These are phyloP conservation scores for Ptychadena robeensis DNA, from an alignment of 2,797 vertebrate species.

Conservation along the genomic window DNA sequence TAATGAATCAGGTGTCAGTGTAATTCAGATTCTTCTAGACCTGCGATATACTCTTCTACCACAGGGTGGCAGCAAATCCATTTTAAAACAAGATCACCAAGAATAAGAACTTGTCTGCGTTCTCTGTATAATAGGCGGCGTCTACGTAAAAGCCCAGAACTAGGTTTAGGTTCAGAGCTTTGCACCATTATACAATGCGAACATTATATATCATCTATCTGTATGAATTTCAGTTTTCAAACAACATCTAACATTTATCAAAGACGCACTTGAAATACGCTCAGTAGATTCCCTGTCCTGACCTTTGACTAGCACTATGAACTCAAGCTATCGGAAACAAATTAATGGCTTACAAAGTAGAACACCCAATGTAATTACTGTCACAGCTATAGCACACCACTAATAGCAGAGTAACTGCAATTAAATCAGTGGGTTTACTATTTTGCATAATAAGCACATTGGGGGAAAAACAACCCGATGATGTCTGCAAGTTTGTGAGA, in stretches of 20 bases:
- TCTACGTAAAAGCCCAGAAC: too few species aligned
- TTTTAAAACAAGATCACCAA: background rate
- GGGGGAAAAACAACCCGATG: background rate
- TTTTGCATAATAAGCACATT: background rate
- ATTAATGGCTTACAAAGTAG: background rate
- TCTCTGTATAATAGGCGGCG: too few species aligned
- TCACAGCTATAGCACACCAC: background rate
- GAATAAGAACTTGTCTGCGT: too few species aligned
- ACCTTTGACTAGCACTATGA: background rate
- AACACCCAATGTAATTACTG: background rate
- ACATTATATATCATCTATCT: too few species aligned
- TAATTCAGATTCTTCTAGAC: too few species aligned
- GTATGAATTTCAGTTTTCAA: too few species aligned
- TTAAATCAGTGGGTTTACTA: background rate
- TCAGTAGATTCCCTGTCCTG: background rate
- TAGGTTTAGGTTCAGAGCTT: too few species aligned
- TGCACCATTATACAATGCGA: too few species aligned
- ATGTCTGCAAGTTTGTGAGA: background rate
- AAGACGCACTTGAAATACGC: background rate
- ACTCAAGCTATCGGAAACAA: background rate
- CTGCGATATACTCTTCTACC: background rate
- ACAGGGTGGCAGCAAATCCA: conserved; percentile 31
- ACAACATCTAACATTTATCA: too few species aligned
- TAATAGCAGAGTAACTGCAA: background rate
- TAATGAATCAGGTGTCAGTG: too few species aligned